A percentile compares a stretch with the other conserved stretches of the same genome.
Conservation (phyloP, 1,140 invertebrate genomes). For the Cydia strobilella region DNA sequence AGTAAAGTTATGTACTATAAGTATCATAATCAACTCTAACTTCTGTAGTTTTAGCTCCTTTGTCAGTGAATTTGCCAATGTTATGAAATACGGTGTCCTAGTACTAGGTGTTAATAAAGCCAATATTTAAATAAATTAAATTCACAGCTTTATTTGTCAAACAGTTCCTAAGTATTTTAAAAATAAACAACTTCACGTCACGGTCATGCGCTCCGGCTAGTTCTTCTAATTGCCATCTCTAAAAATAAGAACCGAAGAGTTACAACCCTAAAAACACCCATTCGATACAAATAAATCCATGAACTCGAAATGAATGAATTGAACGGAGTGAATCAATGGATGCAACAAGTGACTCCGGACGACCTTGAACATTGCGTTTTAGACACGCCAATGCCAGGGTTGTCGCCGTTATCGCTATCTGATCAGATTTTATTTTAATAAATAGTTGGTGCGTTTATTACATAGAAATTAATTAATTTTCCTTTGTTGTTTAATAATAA, state of each 20-base stretch:
- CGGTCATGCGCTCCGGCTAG: neutral
- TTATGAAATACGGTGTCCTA: no score
- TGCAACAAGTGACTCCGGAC: conserved; percentile 26
- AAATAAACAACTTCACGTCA: neutral
- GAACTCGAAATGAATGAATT: conserved; percentile 8
- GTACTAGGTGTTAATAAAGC: no score
- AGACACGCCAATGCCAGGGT: conserved; percentile 6
- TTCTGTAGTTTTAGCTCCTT: no score
- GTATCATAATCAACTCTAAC: no score
- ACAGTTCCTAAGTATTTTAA: neutral
- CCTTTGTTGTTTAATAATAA: no score
- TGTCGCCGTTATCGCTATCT: neutral
- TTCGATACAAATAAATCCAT: neutral
- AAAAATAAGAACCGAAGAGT: neutral
- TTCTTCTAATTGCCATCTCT: neutral
- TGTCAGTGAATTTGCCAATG: no score
- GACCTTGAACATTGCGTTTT: conserved; percentile 29
- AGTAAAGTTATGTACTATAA: no score
- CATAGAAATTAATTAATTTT: no score
- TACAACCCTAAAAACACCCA: conserved; percentile 1
- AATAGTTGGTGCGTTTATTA: no score
- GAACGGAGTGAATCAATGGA: conserved; percentile 20
- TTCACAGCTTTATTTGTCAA: neutral
- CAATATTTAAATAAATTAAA: neutral
- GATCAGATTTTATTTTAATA: neutral